These are phyloP conservation scores for Pholis gunnellus DNA, from an alignment of 2,113 vertebrate species.

Conservation along the genomic window DNA sequence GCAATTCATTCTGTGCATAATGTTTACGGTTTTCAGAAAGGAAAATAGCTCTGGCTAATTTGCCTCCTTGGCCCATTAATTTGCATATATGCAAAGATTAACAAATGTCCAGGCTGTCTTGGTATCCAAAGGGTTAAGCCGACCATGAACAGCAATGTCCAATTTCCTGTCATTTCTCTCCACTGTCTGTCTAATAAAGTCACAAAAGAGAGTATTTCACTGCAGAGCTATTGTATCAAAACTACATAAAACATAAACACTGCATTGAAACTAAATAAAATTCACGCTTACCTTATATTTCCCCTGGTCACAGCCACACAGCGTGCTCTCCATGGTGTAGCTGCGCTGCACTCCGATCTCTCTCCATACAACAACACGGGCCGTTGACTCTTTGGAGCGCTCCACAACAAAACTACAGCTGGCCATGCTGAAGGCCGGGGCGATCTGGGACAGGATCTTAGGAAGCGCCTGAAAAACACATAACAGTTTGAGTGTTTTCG, in stretches of 20 bases:
- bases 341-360: constrained; percentile 97
- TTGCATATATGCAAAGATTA: background rate
- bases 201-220: background rate
- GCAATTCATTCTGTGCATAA: background rate
- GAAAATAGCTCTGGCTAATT: background rate
- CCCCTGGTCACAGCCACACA: constrained; percentile 98
- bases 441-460: constrained; percentile 94
- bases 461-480: constrained; percentile 87
- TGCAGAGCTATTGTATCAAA: background rate
- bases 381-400: constrained; percentile 97
- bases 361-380: constrained; percentile 97
- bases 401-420: constrained; percentile 99
- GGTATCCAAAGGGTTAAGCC: background rate
- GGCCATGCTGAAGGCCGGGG: constrained; percentile 95
- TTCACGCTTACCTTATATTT: constrained; percentile 91
- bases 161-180: background rate
- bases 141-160: background rate
- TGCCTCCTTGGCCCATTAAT: background rate
- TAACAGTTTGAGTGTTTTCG: constrained; percentile 4
- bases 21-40: background rate
- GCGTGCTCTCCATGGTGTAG: constrained; percentile 98
- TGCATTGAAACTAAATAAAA: background rate
- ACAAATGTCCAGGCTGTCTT: background rate
- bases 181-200: background rate
- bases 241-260: background rate